Evolutionary conservation across 1,140 invertebrate species (phyloP).

Genomic region (Aphaenogaster ashmeadi): DNA sequence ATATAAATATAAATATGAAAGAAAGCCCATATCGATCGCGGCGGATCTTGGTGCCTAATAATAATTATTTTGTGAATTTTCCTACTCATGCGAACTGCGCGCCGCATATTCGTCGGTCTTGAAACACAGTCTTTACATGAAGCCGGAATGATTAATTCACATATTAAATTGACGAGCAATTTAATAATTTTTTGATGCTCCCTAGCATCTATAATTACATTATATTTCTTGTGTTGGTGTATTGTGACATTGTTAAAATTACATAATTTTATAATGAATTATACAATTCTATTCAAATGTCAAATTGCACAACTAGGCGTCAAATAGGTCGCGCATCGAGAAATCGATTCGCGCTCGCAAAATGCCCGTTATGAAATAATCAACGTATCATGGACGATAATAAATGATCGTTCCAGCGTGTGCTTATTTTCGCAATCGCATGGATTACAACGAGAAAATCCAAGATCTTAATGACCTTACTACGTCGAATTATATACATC

Average conservation of each 20-base stretch:
- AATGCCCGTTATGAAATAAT: constrained; percentile 38
- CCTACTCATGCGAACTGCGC: no score
- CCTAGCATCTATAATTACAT: background rate
- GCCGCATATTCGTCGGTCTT: no score
- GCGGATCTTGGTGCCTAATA: no score
- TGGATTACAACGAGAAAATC: constrained; percentile 32
- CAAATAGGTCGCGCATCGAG: background rate
- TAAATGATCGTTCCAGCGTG: constrained; percentile 5
- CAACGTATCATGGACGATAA: constrained; percentile 10
- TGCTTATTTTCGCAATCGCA: constrained; percentile 6
- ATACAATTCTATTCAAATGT: constrained; percentile 15
- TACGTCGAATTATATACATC: constrained; percentile 28
- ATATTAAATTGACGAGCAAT: no score
- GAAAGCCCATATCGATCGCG: no score
- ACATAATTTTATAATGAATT: constrained; percentile 3
- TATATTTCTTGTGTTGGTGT: background rate
- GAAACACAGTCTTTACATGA: no score
- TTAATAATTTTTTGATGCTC: no score
- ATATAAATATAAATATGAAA: no score
- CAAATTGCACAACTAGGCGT: background rate
- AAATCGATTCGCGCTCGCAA: constrained; percentile 29
- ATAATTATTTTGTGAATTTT: no score
- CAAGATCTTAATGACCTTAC: constrained; percentile 29
- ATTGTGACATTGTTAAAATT: background rate
- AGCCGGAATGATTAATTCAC: no score